Evolutionary conservation across 2,113 vertebrate genomes (phyloP).

Genomic region (Catagonus wagneri): DNA sequence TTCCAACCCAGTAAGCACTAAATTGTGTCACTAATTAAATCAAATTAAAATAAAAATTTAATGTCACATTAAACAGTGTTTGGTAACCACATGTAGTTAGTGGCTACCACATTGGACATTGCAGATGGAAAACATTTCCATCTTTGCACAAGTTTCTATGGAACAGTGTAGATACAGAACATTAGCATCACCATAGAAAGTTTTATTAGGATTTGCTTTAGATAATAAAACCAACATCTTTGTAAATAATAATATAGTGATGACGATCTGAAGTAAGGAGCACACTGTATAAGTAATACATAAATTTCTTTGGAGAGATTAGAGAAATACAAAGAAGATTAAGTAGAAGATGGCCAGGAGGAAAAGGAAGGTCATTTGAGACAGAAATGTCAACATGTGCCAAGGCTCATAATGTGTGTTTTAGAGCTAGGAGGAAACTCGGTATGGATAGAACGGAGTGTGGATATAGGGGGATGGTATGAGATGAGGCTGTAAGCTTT

Average conservation of each 20-base stretch:
- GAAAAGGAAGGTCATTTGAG: neutral
- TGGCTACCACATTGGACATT: neutral
- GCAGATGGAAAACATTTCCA: neutral
- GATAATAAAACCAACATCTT: neutral
- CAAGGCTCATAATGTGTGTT: neutral
- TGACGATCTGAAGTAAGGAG: neutral
- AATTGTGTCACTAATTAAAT: neutral
- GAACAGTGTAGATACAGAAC: neutral
- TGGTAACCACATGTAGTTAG: neutral
- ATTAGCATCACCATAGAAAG: neutral
- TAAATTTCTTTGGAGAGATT: neutral
- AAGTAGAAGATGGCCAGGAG: neutral
- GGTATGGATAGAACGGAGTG: neutral
- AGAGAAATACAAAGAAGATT: neutral
- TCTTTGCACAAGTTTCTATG: neutral
- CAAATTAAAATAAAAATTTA: constrained; percentile 9
- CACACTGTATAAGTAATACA: neutral
- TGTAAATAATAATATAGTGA: neutral
- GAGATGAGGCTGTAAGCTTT: neutral
- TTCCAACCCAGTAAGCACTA: neutral
- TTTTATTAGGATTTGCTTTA: neutral
- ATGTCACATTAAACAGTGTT: neutral
- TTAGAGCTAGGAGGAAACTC: neutral
- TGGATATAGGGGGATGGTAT: neutral
- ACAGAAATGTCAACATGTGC: neutral